Evolutionary conservation across 2,888 invertebrate genomes (phyloP).

Genomic region (Oscheius sp.): DNA sequence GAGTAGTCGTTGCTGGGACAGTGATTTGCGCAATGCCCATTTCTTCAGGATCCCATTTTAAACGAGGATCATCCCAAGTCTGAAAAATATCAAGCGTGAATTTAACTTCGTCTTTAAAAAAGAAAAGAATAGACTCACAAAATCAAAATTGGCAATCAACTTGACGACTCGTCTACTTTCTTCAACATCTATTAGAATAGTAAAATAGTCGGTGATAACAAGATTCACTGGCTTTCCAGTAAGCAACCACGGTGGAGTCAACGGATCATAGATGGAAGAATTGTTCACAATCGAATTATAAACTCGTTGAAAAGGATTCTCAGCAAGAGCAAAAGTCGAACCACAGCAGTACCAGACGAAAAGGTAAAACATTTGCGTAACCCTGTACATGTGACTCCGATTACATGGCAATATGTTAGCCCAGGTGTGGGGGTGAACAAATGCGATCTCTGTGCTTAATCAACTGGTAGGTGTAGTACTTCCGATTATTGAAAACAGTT

Average conservation of each 20-base stretch:
- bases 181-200: not conserved
- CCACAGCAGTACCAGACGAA: too few relatives aligned
- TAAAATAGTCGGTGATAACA: not conserved
- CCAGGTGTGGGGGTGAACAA: too few relatives aligned
- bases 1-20: not conserved
- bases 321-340: too few relatives aligned
- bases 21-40: not conserved
- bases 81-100: too few relatives aligned
- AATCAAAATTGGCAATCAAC: not conserved
- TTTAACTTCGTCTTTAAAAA: too few relatives aligned
- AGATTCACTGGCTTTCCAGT: not conserved
- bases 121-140: not conserved
- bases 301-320: not conserved
- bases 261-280: not conserved
- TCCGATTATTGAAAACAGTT: too few relatives aligned
- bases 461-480: too few relatives aligned
- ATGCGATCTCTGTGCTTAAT: too few relatives aligned
- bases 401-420: too few relatives aligned
- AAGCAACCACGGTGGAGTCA: not conserved
- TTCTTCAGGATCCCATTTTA: constrained; percentile 12
- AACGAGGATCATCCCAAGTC: not conserved
- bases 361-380: too few relatives aligned
- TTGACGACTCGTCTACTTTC: not conserved
- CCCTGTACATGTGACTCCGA: too few relatives aligned
- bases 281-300: not conserved